Conservation (phyloP, 2,113 vertebrate species). For the Talpa occidentalis region DNA sequence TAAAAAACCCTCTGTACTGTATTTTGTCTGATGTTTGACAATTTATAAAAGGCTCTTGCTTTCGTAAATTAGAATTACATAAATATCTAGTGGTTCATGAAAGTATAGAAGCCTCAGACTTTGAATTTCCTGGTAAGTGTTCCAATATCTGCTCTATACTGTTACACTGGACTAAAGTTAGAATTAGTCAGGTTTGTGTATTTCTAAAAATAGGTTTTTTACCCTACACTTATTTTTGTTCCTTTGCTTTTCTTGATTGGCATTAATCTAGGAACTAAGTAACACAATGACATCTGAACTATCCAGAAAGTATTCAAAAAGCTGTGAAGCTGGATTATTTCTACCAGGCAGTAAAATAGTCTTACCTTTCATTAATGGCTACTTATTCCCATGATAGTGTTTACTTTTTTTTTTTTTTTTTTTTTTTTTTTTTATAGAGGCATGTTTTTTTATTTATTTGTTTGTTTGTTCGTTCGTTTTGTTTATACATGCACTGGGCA, state of each 20-base stretch:
- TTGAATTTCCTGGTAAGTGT: not conserved
- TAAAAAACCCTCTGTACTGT: not conserved
- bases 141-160: not conserved
- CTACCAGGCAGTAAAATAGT: constrained; percentile 1
- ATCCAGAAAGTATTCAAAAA: not conserved
- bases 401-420: too few relatives aligned
- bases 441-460: too few relatives aligned
- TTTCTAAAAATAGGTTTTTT: not conserved
- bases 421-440: too few relatives aligned
- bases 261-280: not conserved
- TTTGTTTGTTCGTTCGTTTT: too few relatives aligned
- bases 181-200: not conserved
- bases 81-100: not conserved
- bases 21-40: constrained; percentile 40
- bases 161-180: not conserved
- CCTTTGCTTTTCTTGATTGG: not conserved
- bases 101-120: not conserved
- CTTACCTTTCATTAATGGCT: not conserved
- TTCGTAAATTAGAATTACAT: constrained; percentile 42
- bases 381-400: not conserved
- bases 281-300: not conserved
- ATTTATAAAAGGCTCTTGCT: constrained; percentile 11
- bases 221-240: not conserved
- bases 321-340: not conserved
- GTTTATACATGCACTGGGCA: too few relatives aligned